Base-by-base conservation (phyloP, 2,888 invertebrate species). In the Harpagoxenus sublaevis region DNA sequence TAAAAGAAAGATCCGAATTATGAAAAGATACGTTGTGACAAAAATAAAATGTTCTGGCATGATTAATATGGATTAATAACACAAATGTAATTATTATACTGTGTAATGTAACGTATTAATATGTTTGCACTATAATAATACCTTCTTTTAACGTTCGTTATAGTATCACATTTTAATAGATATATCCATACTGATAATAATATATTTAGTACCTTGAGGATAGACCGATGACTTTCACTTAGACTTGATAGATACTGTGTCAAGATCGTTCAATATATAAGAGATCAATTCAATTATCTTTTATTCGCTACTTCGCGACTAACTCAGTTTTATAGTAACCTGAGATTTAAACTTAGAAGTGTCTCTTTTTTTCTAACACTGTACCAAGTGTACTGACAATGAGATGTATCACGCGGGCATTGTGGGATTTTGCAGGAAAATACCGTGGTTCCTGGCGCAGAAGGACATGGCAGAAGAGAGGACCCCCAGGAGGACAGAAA, bases 401-500 rank as follows among this genome's bases (percentile, higher is more conserved):
- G 23, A 81, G 60, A 73, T 79, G 28, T 71, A 71, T 60, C 60
- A 23, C 48, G n/a, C n/a, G n/a, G 28, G 39, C 35, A 62, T 60
- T 39, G 71, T 60, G 48, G 8, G 23, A 57, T 57, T 79, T 39
- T 23, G 73, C 39, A 39, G 15, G 51, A 81, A 81, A 81, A 73
- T 51, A 57, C 31, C 18, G 77, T 73, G 63, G 42, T 55, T 82
- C 31, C 51, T 65, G 63, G 39, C 60, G 51, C 74, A 51, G 28
- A 63, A 82, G 65, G 63, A 60, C 78, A 86, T 81, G 84, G 79
- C 81, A 86, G 85, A 79, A 82, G 68, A 83, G 68, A 62, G 65
- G 84, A 70, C 70, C 66, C 42, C 31, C 28, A 12, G 31, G 66
- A 55, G 66, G 57, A 73, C 55, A 53, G 42, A 63, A 75, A 53